These are phyloP conservation scores for Ormia ochracea DNA, from an alignment of 2,888 invertebrate genomes.

Conservation along the genomic window DNA sequence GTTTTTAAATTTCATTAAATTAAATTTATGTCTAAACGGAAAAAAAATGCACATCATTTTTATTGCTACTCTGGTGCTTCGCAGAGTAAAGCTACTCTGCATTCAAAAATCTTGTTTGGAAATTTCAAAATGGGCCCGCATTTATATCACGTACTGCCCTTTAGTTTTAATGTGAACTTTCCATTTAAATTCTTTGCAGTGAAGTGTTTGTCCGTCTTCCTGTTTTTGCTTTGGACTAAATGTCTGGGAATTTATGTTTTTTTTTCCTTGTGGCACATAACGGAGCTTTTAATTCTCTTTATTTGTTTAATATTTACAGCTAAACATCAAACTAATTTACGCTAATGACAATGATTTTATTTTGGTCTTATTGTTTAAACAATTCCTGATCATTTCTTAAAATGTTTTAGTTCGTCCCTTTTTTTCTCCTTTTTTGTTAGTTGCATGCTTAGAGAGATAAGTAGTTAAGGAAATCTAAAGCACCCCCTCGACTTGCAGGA, in stretches of 20 bases:
- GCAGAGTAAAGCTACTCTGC: too few species aligned
- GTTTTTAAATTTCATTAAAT: too few species aligned
- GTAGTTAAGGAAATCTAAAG: slow-evolving; percentile 31
- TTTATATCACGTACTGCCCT: not conserved
- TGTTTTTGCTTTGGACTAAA: slow-evolving; percentile 18
- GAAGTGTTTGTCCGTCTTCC: not conserved
- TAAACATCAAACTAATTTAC: slow-evolving; percentile 58
- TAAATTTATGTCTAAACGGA: too few species aligned
- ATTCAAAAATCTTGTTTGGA: not conserved
- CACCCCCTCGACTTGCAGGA: slow-evolving; percentile 43
- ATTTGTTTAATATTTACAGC: slow-evolving; percentile 55
- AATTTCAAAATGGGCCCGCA: not conserved
- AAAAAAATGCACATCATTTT: too few species aligned
- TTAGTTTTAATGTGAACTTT: not conserved
- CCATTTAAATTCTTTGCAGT: slow-evolving; percentile 16
- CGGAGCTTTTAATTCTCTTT: slow-evolving; percentile 57
- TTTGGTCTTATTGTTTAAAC: not conserved
- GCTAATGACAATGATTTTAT: slow-evolving; percentile 52
- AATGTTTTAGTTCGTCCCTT: not conserved
- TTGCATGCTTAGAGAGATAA: not conserved
- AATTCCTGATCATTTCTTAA: slow-evolving; percentile 37
- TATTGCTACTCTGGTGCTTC: too few species aligned
- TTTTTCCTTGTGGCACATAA: slow-evolving; percentile 37
- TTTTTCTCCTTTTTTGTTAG: not conserved
- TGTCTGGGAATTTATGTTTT: slow-evolving; percentile 54